Base-by-base conservation (phyloP, 2,797 vertebrate species). In the Gastrophryne carolinensis region DNA sequence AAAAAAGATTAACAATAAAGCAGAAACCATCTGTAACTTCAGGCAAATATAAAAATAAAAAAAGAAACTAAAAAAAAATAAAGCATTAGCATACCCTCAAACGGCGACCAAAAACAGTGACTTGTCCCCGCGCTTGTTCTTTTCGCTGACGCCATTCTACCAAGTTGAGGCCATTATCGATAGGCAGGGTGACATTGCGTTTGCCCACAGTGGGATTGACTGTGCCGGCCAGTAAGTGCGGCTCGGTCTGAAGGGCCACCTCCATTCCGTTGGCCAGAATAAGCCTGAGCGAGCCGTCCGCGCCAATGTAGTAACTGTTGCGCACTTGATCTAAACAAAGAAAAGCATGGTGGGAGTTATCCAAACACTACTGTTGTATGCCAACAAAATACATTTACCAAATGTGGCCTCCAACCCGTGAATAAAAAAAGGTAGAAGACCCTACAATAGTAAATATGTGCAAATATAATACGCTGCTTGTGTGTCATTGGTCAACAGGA, bases 211-310 rank as follows among this genome's bases (percentile, higher is more conserved):
- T 98, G 44, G 98, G 98, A 87, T 97, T 99, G 80, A 98, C 95
- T 0, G 98, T 99, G 73, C 98, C 95, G 0, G 96, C 95, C 86
- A 98, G 91, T 50, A 98, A 92, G 85, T 99, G 98, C 0, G 97
- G 98, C 82, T 99, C 97, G 0, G 97, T 99, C 84, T 98, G 95
- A 81, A 99, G 87, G 0, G 95, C 94, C 82, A 99, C 97, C 82
- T 98, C 97, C 97, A 99, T 98, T n/a, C 97, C 97, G 0, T 98
- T 99, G 79, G 97, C 96, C 5, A 99, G 85, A 79, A 98, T 94
- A 65, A 99, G 88, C 2, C 95, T 87, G 82, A 99, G 90, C 0
- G 98, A 98, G 35, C 97, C 97, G 0, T 99, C 97, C 0, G 97
- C 91, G 0, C 97, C 96, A 0, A 99, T 95, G 87, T 95, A 98